Base-by-base conservation (phyloP, 2,888 invertebrate genomes). In the Lottia scabra region DNA sequence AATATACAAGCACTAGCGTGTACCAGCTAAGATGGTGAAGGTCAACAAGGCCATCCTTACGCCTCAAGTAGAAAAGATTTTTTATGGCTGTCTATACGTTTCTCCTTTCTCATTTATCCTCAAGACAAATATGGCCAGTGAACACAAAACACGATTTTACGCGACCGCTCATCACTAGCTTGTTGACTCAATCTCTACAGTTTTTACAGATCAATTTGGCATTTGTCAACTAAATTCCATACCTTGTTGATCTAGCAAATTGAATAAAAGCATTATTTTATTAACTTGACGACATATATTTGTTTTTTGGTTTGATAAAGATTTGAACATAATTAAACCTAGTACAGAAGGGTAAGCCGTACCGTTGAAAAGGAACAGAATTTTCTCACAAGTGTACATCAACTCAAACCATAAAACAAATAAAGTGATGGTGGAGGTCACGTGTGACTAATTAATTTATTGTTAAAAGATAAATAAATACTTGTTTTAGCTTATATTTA, bases 121-220 rank as follows among this genome's bases (percentile, higher is more conserved):
- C 23, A 56, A 56, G 56, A 56, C 56, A 56, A 56, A 56, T 56
- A 56, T 56, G 56, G 23, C 56, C 56, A 56, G 10, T 56, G 56
- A 56, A 56, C 56, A 56, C 56, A 56, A 56, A 56, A 56, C 56
- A 56, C 56, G 56, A 56, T 23, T 56, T 56, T 56, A 56, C 56
- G 56, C 56, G 56, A 23, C 56, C 23, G 56, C 23, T 56, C 56
- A 23, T 56, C 56, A 19, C 23, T 56, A 19, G 19, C 19, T 23
- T 56, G 56, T 56, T 56, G 56, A 56, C 56, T 56, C 56, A 56
- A 56, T 56, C 56, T 23, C 23, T 23, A 23, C 56, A 56, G 56
- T 23, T 56, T 56, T 38, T 56, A 23, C 19, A 23, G 56, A 23
- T 56, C 56, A 56, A 56, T 56, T 56, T 56, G 56, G 56, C 56